These are phyloP conservation scores for Bufo bufo DNA, from an alignment of 2,113 vertebrate species.

Conservation along the genomic window DNA sequence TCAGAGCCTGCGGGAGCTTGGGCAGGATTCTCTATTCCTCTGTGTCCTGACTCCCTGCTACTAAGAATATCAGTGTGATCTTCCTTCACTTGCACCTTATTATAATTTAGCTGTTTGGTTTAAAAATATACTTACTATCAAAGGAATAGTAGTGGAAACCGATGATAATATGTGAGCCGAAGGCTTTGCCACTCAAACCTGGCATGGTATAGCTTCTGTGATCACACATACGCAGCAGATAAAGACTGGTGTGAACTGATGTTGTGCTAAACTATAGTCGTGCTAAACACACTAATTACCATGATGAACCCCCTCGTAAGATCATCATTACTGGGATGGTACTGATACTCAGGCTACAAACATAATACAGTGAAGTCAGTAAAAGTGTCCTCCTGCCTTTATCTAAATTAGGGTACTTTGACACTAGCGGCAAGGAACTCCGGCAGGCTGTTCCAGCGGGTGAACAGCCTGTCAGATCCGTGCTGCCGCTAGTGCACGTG, in stretches of 20 bases:
- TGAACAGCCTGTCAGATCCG: too few species aligned
- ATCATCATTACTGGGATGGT: neutral
- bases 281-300: neutral
- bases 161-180: neutral
- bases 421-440: too few species aligned
- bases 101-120: conserved; percentile 31
- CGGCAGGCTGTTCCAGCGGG: too few species aligned
- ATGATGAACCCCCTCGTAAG: neutral
- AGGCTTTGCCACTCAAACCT: neutral
- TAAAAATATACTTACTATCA: conserved; percentile 38
- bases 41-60: conserved; percentile 18
- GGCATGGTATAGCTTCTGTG: neutral
- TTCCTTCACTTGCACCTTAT: conserved; percentile 10
- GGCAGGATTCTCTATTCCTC: conserved; percentile 23
- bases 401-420: too few species aligned
- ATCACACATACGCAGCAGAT: neutral
- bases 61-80: conserved; percentile 46
- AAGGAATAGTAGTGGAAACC: conserved; percentile 11
- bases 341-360: neutral
- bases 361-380: neutral
- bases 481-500: too few species aligned
- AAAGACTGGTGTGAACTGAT: neutral
- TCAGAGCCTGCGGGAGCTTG: conserved; percentile 29
- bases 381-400: neutral
- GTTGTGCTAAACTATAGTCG: neutral